These are phyloP conservation scores for Amphiprion ocellaris DNA, from an alignment of 2,113 vertebrate species.

Conservation along the genomic window DNA sequence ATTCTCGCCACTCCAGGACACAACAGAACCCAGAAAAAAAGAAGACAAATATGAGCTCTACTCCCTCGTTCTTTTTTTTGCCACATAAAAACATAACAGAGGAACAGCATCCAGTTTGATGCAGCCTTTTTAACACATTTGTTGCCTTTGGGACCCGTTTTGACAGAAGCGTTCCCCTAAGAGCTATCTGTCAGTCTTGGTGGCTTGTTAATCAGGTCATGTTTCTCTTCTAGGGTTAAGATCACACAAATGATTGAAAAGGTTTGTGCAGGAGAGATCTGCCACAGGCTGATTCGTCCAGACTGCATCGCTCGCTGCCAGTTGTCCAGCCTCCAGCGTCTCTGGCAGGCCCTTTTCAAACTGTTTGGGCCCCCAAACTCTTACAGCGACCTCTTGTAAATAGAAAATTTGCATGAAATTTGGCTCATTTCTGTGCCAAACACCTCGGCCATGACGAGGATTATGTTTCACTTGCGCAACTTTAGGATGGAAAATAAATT, in stretches of 20 bases:
- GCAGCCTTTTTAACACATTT: constrained; percentile 46
- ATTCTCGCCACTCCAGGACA: not conserved
- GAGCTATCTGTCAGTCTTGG: constrained; percentile 50
- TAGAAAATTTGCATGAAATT: constrained; percentile 62
- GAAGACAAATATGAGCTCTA: not conserved
- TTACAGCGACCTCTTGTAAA: constrained; percentile 54
- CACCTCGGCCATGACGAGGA: constrained; percentile 26
- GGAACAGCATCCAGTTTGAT: constrained; percentile 38
- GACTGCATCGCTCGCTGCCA: constrained; percentile 55
- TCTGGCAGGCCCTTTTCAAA: constrained; percentile 58
- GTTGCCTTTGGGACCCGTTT: constrained; percentile 50
- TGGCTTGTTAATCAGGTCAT: constrained; percentile 65
- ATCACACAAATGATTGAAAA: constrained; percentile 72
- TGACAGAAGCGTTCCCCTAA: constrained; percentile 30
- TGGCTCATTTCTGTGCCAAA: constrained; percentile 58
- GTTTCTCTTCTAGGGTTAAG: constrained; percentile 69
- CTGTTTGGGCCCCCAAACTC: constrained; percentile 38
- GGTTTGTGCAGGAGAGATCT: constrained; percentile 60
- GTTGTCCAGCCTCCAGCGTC: constrained; percentile 66
- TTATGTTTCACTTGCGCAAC: constrained; percentile 50
- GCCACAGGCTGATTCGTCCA: constrained; percentile 50
- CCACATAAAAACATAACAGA: constrained; percentile 46
- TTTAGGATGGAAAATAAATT: constrained; percentile 53
- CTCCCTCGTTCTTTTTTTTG: constrained; percentile 1
- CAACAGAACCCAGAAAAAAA: not conserved